phyloP scores from a whole-genome alignment of 2,113 vertebrate genomes.

The Halichoeres trimaculatus region DNA sequence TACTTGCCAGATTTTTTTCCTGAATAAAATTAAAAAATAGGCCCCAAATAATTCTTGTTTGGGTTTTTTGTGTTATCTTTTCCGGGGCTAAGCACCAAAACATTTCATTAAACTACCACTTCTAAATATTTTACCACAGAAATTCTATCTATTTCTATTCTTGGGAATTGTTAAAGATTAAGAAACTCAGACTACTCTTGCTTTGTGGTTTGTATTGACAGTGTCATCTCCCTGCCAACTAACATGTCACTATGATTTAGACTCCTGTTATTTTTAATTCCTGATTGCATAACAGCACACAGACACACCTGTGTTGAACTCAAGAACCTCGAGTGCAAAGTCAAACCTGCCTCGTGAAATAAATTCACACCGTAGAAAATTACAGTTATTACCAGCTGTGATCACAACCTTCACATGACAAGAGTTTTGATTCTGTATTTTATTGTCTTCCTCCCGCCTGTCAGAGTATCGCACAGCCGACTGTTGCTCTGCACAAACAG shows the following conservation, averaged over 20 bases:
- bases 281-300: neutral
- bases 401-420: neutral
- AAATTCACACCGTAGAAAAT: neutral
- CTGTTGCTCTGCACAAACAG: constrained; percentile 47
- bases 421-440: constrained; percentile 3
- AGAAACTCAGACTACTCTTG: neutral
- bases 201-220: constrained; percentile 5
- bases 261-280: neutral
- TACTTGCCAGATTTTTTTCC: too few species aligned
- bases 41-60: too few species aligned
- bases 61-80: too few species aligned
- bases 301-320: neutral
- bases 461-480: constrained; percentile 15
- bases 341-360: neutral
- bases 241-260: constrained; percentile 17
- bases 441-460: constrained; percentile 32
- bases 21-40: too few species aligned
- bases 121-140: too few species aligned
- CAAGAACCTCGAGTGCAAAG: neutral
- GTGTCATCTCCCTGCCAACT: constrained; percentile 1
- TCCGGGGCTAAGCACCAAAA: too few species aligned
- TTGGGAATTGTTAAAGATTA: too few species aligned
- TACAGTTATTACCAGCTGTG: neutral
- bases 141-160: neutral
- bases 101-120: too few species aligned